phyloP scores from a whole-genome alignment of 2,113 vertebrate species.

The Festucalex cinctus region DNA sequence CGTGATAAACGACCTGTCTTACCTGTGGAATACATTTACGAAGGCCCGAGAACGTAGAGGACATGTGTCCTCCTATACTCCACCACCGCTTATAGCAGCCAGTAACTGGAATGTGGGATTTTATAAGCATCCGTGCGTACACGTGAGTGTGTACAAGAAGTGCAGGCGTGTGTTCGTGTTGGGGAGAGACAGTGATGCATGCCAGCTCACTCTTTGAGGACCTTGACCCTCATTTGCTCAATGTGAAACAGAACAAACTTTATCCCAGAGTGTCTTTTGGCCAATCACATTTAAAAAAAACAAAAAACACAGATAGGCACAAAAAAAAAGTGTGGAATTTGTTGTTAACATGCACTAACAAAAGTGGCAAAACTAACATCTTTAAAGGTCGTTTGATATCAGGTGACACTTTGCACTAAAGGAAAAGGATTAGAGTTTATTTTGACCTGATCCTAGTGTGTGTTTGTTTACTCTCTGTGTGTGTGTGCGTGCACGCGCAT shows the following conservation, averaged over 20 bases:
- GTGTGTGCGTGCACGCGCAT: slow-evolving; percentile 26
- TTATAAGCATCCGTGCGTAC: slow-evolving; percentile 16
- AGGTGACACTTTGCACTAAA: slow-evolving; percentile 55
- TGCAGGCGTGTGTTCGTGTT: slow-evolving; percentile 50
- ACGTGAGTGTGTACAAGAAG: slow-evolving; percentile 17
- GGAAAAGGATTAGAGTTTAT: slow-evolving; percentile 51
- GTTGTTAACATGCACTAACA: slow-evolving; percentile 46
- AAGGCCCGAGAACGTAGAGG: slow-evolving; percentile 68
- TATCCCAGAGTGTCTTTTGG: slow-evolving; percentile 57
- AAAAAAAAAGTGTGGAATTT: slow-evolving; percentile 46
- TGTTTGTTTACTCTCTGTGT: slow-evolving; percentile 13
- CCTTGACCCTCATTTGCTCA: slow-evolving; percentile 76
- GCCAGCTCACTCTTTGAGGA: slow-evolving; percentile 70
- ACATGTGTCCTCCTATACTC: slow-evolving; percentile 60
- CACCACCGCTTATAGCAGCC: slow-evolving; percentile 48
- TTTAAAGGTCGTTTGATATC: slow-evolving; percentile 59
- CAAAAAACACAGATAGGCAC: slow-evolving; percentile 48
- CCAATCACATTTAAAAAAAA: slow-evolving; percentile 57
- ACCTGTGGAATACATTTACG: slow-evolving; percentile 72
- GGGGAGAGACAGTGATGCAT: slow-evolving; percentile 71
- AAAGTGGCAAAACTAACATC: slow-evolving; percentile 34
- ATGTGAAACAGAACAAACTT: slow-evolving; percentile 70
- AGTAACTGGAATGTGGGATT: slow-evolving; percentile 27
- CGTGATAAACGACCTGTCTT: slow-evolving; percentile 72
- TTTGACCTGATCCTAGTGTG: slow-evolving; percentile 27